Evolutionary conservation across 2,113 vertebrate genomes (phyloP).

Genomic region (Macrotis lagotis): DNA sequence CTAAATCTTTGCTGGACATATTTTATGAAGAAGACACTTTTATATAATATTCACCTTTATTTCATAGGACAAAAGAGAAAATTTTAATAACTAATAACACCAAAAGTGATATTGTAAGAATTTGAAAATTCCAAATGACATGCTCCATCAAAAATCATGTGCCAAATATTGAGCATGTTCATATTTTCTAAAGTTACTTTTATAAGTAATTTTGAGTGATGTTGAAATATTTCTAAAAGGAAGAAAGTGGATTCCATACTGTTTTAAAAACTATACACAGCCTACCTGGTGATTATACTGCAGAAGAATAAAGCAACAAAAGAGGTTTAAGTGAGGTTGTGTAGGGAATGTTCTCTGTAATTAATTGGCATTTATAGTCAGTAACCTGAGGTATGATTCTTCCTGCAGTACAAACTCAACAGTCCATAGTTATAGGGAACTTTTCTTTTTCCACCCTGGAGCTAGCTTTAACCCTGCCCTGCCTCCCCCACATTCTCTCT

Average conservation of each 20-base stretch:
- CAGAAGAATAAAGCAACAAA: slow-evolving; percentile 59
- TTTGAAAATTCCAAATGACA: slow-evolving; percentile 67
- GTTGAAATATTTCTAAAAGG: slow-evolving; percentile 59
- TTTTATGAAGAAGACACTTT: slow-evolving; percentile 56
- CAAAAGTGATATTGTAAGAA: slow-evolving; percentile 35
- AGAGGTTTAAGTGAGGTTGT: slow-evolving; percentile 68
- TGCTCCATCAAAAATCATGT: slow-evolving; percentile 57
- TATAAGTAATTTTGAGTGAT: slow-evolving; percentile 64
- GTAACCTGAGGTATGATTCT: slow-evolving; percentile 53
- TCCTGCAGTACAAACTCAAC: slow-evolving; percentile 66
- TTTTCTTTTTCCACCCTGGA: slow-evolving; percentile 9
- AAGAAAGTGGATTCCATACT: slow-evolving; percentile 58
- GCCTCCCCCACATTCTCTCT: background rate
- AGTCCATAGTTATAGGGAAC: background rate
- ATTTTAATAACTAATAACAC: slow-evolving; percentile 42
- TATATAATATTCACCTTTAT: slow-evolving; percentile 57
- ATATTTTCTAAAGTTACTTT: slow-evolving; percentile 40
- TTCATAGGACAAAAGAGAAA: background rate
- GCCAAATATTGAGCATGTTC: slow-evolving; percentile 45
- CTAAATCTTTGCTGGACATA: slow-evolving; percentile 22
- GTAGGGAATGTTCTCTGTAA: slow-evolving; percentile 63
- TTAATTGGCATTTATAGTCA: slow-evolving; percentile 63
- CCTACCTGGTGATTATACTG: slow-evolving; percentile 57
- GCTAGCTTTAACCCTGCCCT: background rate
- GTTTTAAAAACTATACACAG: slow-evolving; percentile 70